Conservation (phyloP, 2,888 invertebrate species). For the Alitta virens region DNA sequence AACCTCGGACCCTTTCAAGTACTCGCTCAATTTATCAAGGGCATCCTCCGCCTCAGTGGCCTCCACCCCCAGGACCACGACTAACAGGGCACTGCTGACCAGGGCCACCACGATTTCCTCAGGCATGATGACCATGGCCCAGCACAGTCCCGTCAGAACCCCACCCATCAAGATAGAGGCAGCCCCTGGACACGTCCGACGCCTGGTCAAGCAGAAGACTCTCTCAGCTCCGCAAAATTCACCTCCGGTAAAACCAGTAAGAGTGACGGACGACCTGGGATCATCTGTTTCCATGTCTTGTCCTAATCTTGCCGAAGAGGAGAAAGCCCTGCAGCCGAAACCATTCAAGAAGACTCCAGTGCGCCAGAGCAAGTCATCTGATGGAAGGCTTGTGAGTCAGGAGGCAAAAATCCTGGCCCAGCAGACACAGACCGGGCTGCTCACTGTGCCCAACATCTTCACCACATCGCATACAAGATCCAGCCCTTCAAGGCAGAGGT, state of each 20-base stretch:
- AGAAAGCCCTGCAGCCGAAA: background rate
- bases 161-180: background rate
- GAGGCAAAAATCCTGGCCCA: background rate
- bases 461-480: conserved; percentile 14
- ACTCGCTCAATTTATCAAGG: background rate
- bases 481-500: background rate
- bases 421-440: background rate
- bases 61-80: too few relatives aligned
- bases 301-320: conserved; percentile 6
- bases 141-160: background rate
- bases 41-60: too few relatives aligned
- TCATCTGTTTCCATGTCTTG: conserved; percentile 5
- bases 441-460: conserved; percentile 11
- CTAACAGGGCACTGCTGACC: background rate
- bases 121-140: background rate
- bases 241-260: too few relatives aligned
- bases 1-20: background rate
- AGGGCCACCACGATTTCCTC: background rate
- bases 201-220: background rate
- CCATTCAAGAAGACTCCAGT: background rate
- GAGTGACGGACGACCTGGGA: too few relatives aligned
- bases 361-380: background rate
- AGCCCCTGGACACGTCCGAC: background rate
- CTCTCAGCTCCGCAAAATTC: background rate
- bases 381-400: background rate